Conservation (phyloP, 2,113 vertebrate species). For the Gambusia affinis region DNA sequence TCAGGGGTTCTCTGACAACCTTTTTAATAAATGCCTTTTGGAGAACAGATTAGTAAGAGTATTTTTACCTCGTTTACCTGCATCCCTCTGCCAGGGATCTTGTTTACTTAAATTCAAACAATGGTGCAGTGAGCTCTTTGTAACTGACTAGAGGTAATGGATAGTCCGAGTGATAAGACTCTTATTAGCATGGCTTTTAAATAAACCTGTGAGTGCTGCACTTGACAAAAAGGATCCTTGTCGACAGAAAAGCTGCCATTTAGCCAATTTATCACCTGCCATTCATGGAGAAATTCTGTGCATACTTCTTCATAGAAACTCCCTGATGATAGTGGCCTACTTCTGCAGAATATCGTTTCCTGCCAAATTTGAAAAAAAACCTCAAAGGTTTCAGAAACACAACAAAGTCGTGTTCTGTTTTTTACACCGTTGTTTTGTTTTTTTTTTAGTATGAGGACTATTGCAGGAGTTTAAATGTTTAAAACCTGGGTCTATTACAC, state of each 20-base stretch:
- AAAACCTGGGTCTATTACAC: too few relatives aligned
- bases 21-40: slow-evolving; percentile 43
- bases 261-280: not conserved
- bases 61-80: slow-evolving; percentile 53
- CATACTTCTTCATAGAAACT: not conserved
- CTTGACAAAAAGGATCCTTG: slow-evolving; percentile 75
- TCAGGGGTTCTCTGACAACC: not conserved
- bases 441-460: too few relatives aligned
- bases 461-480: too few relatives aligned
- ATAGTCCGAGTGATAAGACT: slow-evolving; percentile 67
- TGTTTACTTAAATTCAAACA: slow-evolving; percentile 71
- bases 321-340: not conserved
- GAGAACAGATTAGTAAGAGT: slow-evolving; percentile 23
- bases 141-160: slow-evolving; percentile 62
- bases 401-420: not conserved
- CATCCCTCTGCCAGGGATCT: slow-evolving; percentile 43
- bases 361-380: not conserved
- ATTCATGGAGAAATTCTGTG: not conserved
- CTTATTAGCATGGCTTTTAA: slow-evolving; percentile 73
- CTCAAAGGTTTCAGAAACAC: not conserved
- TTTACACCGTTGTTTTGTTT: too few relatives aligned
- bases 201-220: slow-evolving; percentile 66
- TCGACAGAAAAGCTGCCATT: slow-evolving; percentile 53
- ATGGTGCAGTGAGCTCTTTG: slow-evolving; percentile 64
- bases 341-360: not conserved